Base-by-base conservation (phyloP, 2,797 vertebrate species). In the Sebastes taczanowskii region DNA sequence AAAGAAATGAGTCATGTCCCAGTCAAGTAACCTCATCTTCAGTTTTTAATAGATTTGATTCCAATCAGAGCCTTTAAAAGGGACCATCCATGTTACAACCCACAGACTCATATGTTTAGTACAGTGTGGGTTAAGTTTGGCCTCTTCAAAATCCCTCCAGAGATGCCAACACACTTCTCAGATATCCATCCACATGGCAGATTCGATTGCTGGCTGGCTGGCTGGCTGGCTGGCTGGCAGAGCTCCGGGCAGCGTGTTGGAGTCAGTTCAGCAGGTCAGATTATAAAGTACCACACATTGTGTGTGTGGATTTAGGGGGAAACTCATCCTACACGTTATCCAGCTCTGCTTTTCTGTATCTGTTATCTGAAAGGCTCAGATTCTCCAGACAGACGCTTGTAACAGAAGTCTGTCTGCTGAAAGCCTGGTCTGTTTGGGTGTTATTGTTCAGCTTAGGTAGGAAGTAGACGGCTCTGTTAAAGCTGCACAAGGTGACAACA, bases 161-260 rank as follows among this genome's bases (percentile, higher is more conserved):
- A 88, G 86, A 93, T 91, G 90, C 91, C 92, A 92, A 25, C 91
- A 77, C 89, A 73, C 83, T 86, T 91, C 94, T 94, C 94, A 91
- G 88, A 91, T 95, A 91, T 92, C 92, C 81, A 63, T 89, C 93
- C 92, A 91, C 91, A 90, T 87, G 92, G 92, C 89, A 84, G 88
- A 88, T 90, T 89, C 73, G 80, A 89, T 89, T 80, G 78, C 86
- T 86, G 88, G 84, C 88, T 82, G 89, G 81, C 82, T 77, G 78
- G 81, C 82, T 77, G 78, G 81, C 82, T 77, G 78, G 25, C 82
- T 77, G 78, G 81, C 89, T 87, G 85, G 85, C 82, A 74, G 64
- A 52, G 90, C 85, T 89, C 78, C 9, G 76, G 87, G 83, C 86
- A 78, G 76, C 78, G 82, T 49, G 67, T 65, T 88, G 90, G 91